Base-by-base conservation (phyloP, 2,797 vertebrate genomes). In the Myotis findleyi region DNA sequence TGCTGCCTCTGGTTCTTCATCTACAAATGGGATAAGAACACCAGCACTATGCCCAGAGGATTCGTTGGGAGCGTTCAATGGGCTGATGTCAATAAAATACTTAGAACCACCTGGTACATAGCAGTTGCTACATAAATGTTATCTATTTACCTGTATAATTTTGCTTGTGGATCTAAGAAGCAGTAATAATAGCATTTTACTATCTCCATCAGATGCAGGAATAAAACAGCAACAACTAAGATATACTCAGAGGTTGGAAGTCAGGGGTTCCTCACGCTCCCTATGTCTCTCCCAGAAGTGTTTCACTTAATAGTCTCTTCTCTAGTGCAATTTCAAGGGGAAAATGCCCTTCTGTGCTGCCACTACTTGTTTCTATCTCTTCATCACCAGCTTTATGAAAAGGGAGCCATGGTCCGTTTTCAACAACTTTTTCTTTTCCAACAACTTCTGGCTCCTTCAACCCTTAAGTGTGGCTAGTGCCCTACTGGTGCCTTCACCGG, bases 81-180 rank as follows among this genome's bases (percentile, higher is more conserved):
- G 30, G 3, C 55, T 71, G 16, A 51, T 73, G 17, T 80, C 12
- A 69, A 30, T 62, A 66, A 73, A 89, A 80, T 8, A 30, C 62
- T 80, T 62, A 69, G 83, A 79, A 4, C 12, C 57, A 76, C 27
- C n/a, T 69, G 57, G n/a, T 7, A 55, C 59, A 44, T 16, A 1
- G 5, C 21, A 79, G 41, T 17, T 69, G 41, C 10, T 69, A 49
- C 44, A n/a, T 53, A 73, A 87, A 41, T 66, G 33, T 7, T 88
- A 47, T 41, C 55, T 86, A 9, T 47, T 83, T 88, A 59, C 73
- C 81, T 72, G 49, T 17, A n/a, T 12, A 87, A 33, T 86, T 88
- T 91, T 76, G 57, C 20, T 83, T 25, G 5, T 25, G 10, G 41
- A 53, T 91, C 77, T 91, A 87, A 90, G 83, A 82, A 82, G 49